Conservation (phyloP, 2,888 invertebrate genomes). For the Dolomedes plantarius region DNA sequence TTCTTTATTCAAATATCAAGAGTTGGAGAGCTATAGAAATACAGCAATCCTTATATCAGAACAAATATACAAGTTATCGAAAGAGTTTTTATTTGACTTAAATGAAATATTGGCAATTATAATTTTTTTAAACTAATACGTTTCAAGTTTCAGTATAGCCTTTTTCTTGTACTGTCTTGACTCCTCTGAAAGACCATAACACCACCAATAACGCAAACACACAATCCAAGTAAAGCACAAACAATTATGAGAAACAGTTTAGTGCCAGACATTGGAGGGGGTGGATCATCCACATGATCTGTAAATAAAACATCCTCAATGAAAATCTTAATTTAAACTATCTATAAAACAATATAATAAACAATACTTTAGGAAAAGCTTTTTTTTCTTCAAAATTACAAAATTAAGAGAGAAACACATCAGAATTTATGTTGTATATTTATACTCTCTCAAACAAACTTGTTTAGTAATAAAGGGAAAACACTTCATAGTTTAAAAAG, state of each 20-base stretch:
- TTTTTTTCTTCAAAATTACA: no score
- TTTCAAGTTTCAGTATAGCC: conserved; percentile 82
- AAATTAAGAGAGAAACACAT: no score
- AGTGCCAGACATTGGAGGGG: conserved; percentile 89
- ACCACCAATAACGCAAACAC: conserved; percentile 89
- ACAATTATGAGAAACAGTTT: conserved; percentile 93
- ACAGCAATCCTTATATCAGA: conserved; percentile 21
- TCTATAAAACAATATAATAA: not conserved
- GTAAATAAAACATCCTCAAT: conserved; percentile 23
- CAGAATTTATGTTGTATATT: no score
- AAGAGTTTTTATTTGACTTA: not conserved
- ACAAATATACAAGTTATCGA: conserved; percentile 13
- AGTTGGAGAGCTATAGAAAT: conserved; percentile 28
- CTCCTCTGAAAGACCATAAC: conserved; percentile 95
- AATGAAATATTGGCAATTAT: not conserved
- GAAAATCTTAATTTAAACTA: not conserved
- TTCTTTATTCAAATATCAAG: conserved; percentile 35
- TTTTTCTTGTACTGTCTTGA: conserved; percentile 90
- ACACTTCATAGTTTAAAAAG: no score
- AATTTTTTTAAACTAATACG: not conserved
- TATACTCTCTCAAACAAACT: no score
- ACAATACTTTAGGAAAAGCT: no score
- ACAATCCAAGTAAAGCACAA: conserved; percentile 87
- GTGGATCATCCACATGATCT: conserved; percentile 91
- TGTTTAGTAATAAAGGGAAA: no score